Base-by-base conservation (phyloP, 2,888 invertebrate genomes). In the Atethmia centrago region DNA sequence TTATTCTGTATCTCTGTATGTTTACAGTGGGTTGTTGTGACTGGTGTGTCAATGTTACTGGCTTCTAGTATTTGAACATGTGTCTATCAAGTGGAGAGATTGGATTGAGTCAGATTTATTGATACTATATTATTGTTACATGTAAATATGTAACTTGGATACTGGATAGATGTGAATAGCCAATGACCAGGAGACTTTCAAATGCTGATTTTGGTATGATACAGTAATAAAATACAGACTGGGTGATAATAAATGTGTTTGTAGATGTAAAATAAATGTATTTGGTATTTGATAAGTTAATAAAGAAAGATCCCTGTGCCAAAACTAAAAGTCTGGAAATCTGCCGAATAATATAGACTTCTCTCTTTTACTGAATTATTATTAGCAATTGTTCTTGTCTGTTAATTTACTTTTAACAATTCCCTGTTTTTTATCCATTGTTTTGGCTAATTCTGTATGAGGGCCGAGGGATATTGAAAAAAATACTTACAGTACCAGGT, bases 41-140 rank as follows among this genome's bases (percentile, higher is more conserved):
- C 53, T 55, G 45, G 61, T 56, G 55, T 81, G 62, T 79, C 74
- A 83, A 70, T 70, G 63, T 72, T 68, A 55, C 67, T n/a, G 19
- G 45, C 40, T 72, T 47, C 59, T 45, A 51, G 51, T 77, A 82
- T 77, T 77, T 65, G 40, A 56, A 69, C 65, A 77, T 51, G 25
- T 68, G 55, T 65, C 82, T 71, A 51, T 76, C 58, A 59, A 42
- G 36, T 40, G 40, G 1, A 31, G 62, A 58, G 45, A 45, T 69
- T 19, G 14, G 28, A 65, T 68, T 62, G 21, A 62, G 25, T 53
- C 61, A 61, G 59, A 63, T 73, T 62, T 47, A 66, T 73, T 49
- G 42, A 65, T 67, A 25, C 14, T 19, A 51, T 28, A 55, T 51
- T 70, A 59, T 14, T 51, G 65, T 3, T 42, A 21, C 7, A 3